These are phyloP conservation scores for Phalacrocorax pelagicus DNA, from an alignment of 2,113 vertebrate genomes.

Conservation along the genomic window DNA sequence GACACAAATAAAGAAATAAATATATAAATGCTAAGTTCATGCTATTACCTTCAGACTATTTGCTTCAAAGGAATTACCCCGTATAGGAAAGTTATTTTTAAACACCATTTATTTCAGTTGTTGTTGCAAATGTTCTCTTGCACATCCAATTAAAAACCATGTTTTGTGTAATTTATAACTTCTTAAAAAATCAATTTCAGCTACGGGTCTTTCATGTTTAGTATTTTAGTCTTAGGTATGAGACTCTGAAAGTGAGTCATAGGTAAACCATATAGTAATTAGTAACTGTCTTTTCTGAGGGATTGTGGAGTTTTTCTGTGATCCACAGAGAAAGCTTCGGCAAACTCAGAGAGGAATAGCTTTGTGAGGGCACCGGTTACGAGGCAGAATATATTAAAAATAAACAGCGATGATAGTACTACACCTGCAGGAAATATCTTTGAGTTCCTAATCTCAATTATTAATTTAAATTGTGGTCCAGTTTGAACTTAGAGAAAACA, in stretches of 20 bases:
- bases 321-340: neutral
- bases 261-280: neutral
- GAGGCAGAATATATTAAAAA: neutral
- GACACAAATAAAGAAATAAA: neutral
- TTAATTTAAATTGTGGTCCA: neutral
- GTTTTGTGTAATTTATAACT: conserved; percentile 27
- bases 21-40: neutral
- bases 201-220: neutral
- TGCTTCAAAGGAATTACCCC: neutral
- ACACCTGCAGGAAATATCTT: neutral
- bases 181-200: neutral
- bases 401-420: neutral
- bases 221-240: neutral
- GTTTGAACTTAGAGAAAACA: neutral
- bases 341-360: neutral
- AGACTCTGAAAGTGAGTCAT: neutral
- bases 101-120: neutral
- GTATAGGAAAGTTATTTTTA: conserved; percentile 1
- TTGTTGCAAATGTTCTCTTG: neutral
- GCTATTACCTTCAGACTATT: neutral
- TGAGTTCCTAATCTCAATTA: neutral
- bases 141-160: conserved; percentile 22
- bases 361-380: neutral
- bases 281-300: neutral
- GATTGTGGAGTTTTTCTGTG: neutral